Evolutionary conservation across 23 tunicate genomes (phyloP), one percentile per base, ranked within the genome.

Genomic region (Trididemnum miniatum): DNA sequence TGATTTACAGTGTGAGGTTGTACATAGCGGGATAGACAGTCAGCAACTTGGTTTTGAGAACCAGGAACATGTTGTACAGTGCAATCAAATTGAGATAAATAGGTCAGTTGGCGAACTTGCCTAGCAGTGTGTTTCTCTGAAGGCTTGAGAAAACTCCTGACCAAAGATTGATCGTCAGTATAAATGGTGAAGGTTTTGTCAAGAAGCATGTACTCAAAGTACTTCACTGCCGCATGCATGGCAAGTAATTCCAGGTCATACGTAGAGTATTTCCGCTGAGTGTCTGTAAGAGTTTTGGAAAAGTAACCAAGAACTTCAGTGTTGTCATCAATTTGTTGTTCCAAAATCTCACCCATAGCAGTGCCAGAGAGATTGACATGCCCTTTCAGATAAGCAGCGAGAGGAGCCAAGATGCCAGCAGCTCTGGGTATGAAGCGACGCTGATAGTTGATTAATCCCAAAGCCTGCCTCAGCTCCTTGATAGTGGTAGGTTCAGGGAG

Each of bases 331-430:
- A 49, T 35, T 1, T 28, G 33, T 51, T 84, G 88, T 60, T 84
- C 88, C 37, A 84, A 59, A n/a, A 52, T 24, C 27, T 37, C 88
- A 5, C 82, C 82, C 30, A 82, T 25, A 1, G 86, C 86, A 32
- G 31, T 34, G 34, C 29, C 31, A 27, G 79, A 51, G 37, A 35
- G 35, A 7, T 23, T 65, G 35, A 36, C 76, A 26, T 37, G 65
- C 62, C 76, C 76, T 65, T 62, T 28, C 1, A 80, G 60, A 9
- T 40, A 27, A 4, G 50, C 34, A 29, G 71, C 38, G 18, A 80
- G 24, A 12, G 84, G 71, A 24, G 33, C 71, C 84, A 80, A 65
- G 35, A 80, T 35, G n/a, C 32, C 51, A 23, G 84, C 75, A 36
- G 76, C 84, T 37, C 31, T 31, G n/a, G 75, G 60, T 0, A 80